phyloP scores from a whole-genome alignment of 2,797 vertebrate genomes.

The Leuciscus waleckii region DNA sequence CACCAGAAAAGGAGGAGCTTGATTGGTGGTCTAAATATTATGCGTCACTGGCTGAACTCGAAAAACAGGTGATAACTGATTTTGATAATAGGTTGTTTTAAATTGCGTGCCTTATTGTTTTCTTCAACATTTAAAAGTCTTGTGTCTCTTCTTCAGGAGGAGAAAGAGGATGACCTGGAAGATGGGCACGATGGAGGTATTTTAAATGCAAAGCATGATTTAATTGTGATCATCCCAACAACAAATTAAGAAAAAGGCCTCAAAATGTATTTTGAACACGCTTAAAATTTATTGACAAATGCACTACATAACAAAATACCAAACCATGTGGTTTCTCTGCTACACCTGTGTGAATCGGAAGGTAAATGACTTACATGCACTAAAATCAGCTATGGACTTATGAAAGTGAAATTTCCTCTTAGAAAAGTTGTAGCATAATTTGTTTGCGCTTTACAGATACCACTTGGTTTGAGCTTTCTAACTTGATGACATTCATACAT shows the following conservation, averaged over 20 bases:
- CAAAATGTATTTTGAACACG: not conserved
- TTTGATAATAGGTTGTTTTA: not conserved
- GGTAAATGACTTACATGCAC: not conserved
- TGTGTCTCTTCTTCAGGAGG: slow-evolving; percentile 50
- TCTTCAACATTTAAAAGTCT: not conserved
- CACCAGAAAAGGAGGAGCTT: slow-evolving; percentile 87
- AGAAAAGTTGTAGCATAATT: not conserved
- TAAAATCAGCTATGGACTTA: not conserved
- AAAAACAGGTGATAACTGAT: slow-evolving; percentile 75
- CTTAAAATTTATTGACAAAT: not conserved
- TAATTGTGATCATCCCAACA: not conserved
- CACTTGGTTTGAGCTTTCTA: not conserved
- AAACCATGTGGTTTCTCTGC: not conserved
- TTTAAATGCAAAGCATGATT: not conserved
- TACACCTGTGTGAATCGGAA: not conserved
- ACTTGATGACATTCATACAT: not conserved
- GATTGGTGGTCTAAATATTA: slow-evolving; percentile 99
- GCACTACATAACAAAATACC: not conserved
- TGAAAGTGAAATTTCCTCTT: not conserved
- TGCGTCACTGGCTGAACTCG: slow-evolving; percentile 85
- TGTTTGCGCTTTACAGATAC: not conserved
- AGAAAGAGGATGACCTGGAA: slow-evolving; percentile 69
- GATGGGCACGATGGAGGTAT: slow-evolving; percentile 68
- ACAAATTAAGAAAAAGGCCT: not conserved
- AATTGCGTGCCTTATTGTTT: not conserved